These are phyloP conservation scores for Tethea ocularis DNA, from an alignment of 2,888 invertebrate species.

Conservation along the genomic window DNA sequence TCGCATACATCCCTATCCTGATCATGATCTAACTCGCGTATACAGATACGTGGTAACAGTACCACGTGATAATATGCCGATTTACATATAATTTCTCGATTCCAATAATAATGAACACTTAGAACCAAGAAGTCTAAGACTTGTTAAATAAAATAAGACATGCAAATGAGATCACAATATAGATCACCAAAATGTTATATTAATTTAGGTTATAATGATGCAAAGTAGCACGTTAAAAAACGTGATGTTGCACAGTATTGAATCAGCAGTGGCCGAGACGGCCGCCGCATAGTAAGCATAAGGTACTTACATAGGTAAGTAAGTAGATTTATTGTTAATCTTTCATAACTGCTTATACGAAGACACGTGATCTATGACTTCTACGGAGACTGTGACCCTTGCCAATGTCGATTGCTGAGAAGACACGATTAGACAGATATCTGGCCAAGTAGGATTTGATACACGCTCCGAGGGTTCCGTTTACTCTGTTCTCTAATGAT, in stretches of 20 bases:
- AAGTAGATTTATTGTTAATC: background rate
- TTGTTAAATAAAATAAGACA: background rate
- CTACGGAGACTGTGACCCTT: constrained; percentile 5
- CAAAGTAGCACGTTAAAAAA: background rate
- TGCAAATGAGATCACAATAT: background rate
- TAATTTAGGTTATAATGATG: background rate
- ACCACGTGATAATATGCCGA: constrained; percentile 56
- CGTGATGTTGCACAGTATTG: background rate
- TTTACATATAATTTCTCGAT: constrained; percentile 24
- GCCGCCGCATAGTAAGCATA: background rate
- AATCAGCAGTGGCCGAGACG: background rate
- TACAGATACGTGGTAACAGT: constrained; percentile 23
- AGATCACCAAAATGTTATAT: background rate
- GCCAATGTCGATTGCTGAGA: too few species aligned
- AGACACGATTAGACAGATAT: background rate
- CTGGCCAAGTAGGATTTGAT: background rate
- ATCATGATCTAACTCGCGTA: constrained; percentile 51
- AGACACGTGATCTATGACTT: background rate
- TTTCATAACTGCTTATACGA: background rate
- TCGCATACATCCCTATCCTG: constrained; percentile 49
- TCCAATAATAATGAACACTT: background rate
- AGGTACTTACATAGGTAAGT: too few species aligned
- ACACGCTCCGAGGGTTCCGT: too few species aligned
- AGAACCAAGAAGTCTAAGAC: background rate
- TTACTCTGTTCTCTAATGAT: too few species aligned